A percentile compares a stretch with the other conserved stretches of the same genome.
Evolutionary conservation across 2,888 invertebrate genomes (phyloP).

Genomic region (Philereme transversata): DNA sequence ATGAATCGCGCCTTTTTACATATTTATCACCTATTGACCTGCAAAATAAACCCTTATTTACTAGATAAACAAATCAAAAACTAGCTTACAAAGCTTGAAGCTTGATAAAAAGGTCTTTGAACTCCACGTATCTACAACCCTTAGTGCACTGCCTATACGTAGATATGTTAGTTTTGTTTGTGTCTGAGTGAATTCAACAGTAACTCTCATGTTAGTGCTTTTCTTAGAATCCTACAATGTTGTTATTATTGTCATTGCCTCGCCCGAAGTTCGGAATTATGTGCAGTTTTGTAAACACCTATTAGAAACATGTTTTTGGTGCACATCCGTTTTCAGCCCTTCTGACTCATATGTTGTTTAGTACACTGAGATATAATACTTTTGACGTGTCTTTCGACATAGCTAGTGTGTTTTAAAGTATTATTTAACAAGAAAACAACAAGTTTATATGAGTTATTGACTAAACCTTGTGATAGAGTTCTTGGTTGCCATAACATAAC

Average conservation of each 20-base stretch:
- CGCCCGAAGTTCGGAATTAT: not conserved
- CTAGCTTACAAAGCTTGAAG: constrained; percentile 6
- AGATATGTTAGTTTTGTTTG: constrained; percentile 46
- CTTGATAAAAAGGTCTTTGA: constrained; percentile 26
- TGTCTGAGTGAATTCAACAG: constrained; percentile 41
- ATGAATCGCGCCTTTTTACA: constrained; percentile 37
- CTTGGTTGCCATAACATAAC: too few relatives aligned
- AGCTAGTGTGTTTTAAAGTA: constrained; percentile 15
- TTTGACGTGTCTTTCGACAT: constrained; percentile 10
- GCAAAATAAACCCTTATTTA: constrained; percentile 9
- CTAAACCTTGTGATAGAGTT: too few relatives aligned
- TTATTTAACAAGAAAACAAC: not conserved
- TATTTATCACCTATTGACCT: constrained; percentile 29
- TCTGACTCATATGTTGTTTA: constrained; percentile 26
- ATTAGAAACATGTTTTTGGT: constrained; percentile 1
- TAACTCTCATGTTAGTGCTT: constrained; percentile 30
- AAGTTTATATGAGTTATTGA: too few relatives aligned
- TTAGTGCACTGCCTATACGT: constrained; percentile 31
- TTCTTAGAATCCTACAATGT: constrained; percentile 23
- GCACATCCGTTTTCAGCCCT: constrained; percentile 4
- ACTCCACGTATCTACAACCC: constrained; percentile 20
- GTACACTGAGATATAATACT: not conserved
- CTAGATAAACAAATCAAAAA: constrained; percentile 8
- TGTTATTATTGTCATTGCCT: not conserved
- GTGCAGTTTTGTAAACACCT: constrained; percentile 1